A percentile compares a stretch with the other conserved stretches of the same genome.
phyloP scores from a whole-genome alignment of 2,888 invertebrate species.

The Aphodius sticticus region DNA sequence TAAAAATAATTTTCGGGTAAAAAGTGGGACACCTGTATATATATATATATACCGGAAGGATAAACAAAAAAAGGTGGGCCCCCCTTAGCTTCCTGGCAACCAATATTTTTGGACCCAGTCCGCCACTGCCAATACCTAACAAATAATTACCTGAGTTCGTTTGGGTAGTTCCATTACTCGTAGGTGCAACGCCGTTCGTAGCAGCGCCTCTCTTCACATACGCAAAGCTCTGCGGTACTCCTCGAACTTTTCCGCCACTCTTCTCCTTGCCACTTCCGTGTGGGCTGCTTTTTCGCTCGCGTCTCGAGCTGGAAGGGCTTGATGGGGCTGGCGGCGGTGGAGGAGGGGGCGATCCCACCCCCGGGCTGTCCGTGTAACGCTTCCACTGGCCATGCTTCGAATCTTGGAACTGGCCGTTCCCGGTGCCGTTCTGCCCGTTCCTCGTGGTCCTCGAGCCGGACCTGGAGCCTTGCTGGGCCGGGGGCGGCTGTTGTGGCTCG shows the following conservation, averaged over 20 bases:
- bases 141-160: constrained; percentile 38
- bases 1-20: too few relatives aligned
- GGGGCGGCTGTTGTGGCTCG: constrained; percentile 64
- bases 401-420: constrained; percentile 50
- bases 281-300: constrained; percentile 57
- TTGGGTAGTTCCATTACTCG: constrained; percentile 57
- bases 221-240: constrained; percentile 84
- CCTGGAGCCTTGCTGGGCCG: constrained; percentile 49
- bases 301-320: constrained; percentile 57
- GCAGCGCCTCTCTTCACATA: constrained; percentile 76
- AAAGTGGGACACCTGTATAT: too few relatives aligned
- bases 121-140: neutral
- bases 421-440: constrained; percentile 41
- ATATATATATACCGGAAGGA: too few relatives aligned
- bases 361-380: constrained; percentile 71
- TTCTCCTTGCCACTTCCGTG: constrained; percentile 61
- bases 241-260: constrained; percentile 70
- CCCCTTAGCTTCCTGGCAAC: too few relatives aligned
- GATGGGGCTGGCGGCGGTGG: constrained; percentile 63
- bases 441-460: constrained; percentile 49
- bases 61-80: too few relatives aligned
- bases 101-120: too few relatives aligned
- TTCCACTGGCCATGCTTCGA: constrained; percentile 65
- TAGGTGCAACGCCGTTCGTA: constrained; percentile 60
- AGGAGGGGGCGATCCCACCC: constrained; percentile 68